These are phyloP conservation scores for Elaeidobius kamerunicus DNA, from an alignment of 2,888 invertebrate species.

Conservation along the genomic window DNA sequence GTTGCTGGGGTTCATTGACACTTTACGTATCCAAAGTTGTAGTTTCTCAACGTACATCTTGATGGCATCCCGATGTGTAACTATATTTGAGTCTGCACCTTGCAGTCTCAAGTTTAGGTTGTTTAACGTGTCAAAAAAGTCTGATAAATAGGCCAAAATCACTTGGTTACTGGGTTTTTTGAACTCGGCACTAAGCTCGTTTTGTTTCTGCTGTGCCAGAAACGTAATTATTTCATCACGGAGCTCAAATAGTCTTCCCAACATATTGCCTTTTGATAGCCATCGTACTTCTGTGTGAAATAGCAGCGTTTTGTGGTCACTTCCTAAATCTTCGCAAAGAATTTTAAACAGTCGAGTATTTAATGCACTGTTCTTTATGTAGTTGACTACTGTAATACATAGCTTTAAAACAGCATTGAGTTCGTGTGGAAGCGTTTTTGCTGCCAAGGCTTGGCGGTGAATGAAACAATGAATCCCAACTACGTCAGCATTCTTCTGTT, in stretches of 20 bases:
- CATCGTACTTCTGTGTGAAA: background rate
- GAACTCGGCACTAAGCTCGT: background rate
- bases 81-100: background rate
- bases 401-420: background rate
- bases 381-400: background rate
- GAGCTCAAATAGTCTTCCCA: background rate
- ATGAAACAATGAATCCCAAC: background rate
- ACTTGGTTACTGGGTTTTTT: background rate
- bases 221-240: background rate
- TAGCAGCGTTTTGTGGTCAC: background rate
- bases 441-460: conserved; percentile 4
- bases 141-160: background rate
- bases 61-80: background rate
- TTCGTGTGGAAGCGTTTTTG: background rate
- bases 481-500: background rate
- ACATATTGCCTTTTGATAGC: conserved; percentile 1
- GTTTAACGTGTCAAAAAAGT: background rate
- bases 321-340: background rate
- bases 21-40: background rate
- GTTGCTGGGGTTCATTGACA: background rate
- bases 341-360: background rate
- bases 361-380: background rate
- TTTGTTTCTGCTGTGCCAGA: background rate
- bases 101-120: background rate
- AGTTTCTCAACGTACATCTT: background rate